phyloP scores from a whole-genome alignment of 2,888 invertebrate genomes.

The Agrotis exclamationis region DNA sequence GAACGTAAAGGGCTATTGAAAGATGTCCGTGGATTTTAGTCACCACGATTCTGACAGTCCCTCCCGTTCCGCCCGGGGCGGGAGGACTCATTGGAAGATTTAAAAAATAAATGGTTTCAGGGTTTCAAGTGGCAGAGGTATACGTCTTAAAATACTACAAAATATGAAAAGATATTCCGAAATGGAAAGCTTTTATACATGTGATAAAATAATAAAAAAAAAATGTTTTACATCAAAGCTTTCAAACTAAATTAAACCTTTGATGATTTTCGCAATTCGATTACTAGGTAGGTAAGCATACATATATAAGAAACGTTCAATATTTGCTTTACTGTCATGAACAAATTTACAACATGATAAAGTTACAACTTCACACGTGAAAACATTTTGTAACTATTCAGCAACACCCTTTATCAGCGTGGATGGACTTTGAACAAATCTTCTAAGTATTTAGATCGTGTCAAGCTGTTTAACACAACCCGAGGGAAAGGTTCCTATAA shows the following conservation, averaged over 20 bases:
- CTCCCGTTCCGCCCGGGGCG: no score
- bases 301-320: background rate
- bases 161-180: no score
- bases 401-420: slow-evolving; percentile 19
- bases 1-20: no score
- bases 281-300: background rate
- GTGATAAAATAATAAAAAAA: no score
- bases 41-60: no score
- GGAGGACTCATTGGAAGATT: no score
- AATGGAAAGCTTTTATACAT: no score
- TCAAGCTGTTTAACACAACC: slow-evolving; percentile 32
- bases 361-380: background rate
- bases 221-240: background rate
- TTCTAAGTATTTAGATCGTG: slow-evolving; percentile 37
- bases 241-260: background rate
- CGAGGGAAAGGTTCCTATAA: slow-evolving; percentile 44
- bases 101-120: no score
- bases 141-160: no score
- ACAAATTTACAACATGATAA: slow-evolving; percentile 7
- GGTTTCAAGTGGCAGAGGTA: no score
- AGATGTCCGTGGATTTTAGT: no score
- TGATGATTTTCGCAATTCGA: background rate
- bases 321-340: background rate
- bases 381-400: background rate
- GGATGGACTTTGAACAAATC: slow-evolving; percentile 51